Evolutionary conservation across 2,113 vertebrate species (phyloP), one percentile per base, ranked within the genome.

Genomic region (Empidonax traillii): DNA sequence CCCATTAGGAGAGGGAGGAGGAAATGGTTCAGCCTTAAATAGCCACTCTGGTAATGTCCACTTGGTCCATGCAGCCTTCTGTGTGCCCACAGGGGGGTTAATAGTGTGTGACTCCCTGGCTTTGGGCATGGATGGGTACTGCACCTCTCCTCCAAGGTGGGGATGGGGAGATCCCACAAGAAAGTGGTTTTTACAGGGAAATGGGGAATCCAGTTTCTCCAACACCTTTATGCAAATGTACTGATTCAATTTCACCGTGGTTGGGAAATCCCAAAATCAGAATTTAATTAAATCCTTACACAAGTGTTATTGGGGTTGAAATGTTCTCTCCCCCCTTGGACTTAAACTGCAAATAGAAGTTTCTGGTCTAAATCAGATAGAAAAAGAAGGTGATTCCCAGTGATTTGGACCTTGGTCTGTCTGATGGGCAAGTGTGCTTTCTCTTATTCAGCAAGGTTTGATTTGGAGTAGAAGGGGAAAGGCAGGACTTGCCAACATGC

Each of bases 361-460:
- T 22, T 24, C 16, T 27, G 10, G 25, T n/a, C 28, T 33, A 37
- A 74, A 62, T 6, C 2, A 1, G 46, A 20, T 17, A 35, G n/a
- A 17, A 84, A 55, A 89, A 10, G 43, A 77, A 52, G 0, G 2
- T 4, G 37, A 74, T 51, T 83, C 47, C 21, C 33, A 3, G 24
- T 8, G 41, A 44, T 19, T 6, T 0, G 3, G 47, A 15, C 14
- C 46, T 59, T 0, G 2, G 19, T 39, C 43, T 2, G 1, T 10
- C 19, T 72, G 66, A 31, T 19, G 28, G 19, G 1, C 2, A 51
- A 37, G 0, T 20, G 28, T 4, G 4, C 30, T 24, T 73, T 25
- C 14, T 37, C 49, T 33, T 3, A 3, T 8, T 53, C 2, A 6
- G 37, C 2, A 2, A 37, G 55, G 35, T 68, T 61, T 51, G 43